Base-by-base conservation (phyloP, 1,140 invertebrate species). In the Ladona fulva region DNA sequence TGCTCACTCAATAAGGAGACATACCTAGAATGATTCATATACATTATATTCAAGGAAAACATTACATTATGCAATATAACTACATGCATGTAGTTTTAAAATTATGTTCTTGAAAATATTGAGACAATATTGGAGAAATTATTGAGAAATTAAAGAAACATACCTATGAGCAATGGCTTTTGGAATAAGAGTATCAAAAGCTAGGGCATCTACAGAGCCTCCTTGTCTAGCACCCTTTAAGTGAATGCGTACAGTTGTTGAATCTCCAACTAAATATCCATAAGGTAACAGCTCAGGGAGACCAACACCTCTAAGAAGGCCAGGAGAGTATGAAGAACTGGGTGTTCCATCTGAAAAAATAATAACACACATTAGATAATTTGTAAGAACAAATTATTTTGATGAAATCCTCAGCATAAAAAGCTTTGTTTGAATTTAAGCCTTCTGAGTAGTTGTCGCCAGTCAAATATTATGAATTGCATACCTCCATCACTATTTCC, bases 121-220 rank as follows among this genome's bases (percentile, higher is more conserved):
- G 6, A 25, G 25, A 24, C 22, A 73, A 22, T 14, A 42, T 42
- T 42, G 77, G 37, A 74, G 77, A 80, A 66, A 3, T 16, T 78
- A 66, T 44, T 77, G 42, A 76, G 24, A 78, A 12, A 37, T 5
- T 8, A 37, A 37, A 74, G 25, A 1, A 24, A n/a, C 75, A 78
- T 77, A 87, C 84, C 97, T 91, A 86, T 98, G 95, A 76, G 98
- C 92, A 81, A 99, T 97, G 80, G 95, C 94, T 86, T 97, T 95
- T 78, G 97, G 97, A 84, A 99, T 98, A 66, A 99, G 88, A 24
- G 95, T 97, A 84, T 99, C 96, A 83, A 99, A 97, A 0, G 95
- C 95, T 76, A 99, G 86, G 79, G 95, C 94, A 80, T 98, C 97
- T 29, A 99, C 92, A 80, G 93, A 93, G 83, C 92, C 92, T 78